phyloP scores from a whole-genome alignment of 2,888 invertebrate species.

The Schrankia costaestrigalis region DNA sequence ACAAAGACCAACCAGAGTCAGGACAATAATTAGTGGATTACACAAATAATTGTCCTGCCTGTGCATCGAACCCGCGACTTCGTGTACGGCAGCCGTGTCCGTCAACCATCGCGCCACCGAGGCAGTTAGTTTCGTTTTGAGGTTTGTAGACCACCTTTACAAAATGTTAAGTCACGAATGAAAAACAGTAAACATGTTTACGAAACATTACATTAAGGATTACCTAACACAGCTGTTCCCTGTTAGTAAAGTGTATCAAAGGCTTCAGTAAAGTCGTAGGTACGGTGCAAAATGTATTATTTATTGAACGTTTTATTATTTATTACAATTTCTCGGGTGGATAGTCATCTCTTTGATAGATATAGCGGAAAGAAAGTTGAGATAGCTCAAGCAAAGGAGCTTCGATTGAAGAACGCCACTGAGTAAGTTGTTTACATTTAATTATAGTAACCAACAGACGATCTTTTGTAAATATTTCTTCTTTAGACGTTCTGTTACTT shows the following conservation, averaged over 20 bases:
- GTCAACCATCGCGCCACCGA: too few species aligned
- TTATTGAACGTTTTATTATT: slow-evolving; percentile 40
- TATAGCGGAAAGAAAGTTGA: slow-evolving; percentile 52
- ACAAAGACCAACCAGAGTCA: too few species aligned
- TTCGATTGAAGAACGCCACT: slow-evolving; percentile 37
- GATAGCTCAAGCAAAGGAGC: slow-evolving; percentile 35
- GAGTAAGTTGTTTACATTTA: slow-evolving; percentile 49
- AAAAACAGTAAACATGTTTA: slow-evolving; percentile 16
- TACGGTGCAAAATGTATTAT: slow-evolving; percentile 38
- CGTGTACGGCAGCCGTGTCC: too few species aligned
- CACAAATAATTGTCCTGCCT: too few species aligned
- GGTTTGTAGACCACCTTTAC: too few species aligned
- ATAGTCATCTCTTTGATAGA: slow-evolving; percentile 45
- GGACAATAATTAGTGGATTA: too few species aligned
- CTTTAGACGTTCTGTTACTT: too few species aligned
- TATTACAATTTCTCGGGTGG: slow-evolving; percentile 31
- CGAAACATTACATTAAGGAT: slow-evolving; percentile 26
- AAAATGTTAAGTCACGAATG: slow-evolving; percentile 19
- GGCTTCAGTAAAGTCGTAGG: slow-evolving; percentile 15
- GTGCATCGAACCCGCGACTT: too few species aligned
- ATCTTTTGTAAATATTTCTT: too few species aligned
- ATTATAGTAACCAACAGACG: too few species aligned
- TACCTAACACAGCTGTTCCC: slow-evolving; percentile 18
- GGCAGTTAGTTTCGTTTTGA: too few species aligned
- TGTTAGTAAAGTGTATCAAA: slow-evolving; percentile 28